Conservation (phyloP, 1,140 invertebrate species). For the Tenebrio molitor region DNA sequence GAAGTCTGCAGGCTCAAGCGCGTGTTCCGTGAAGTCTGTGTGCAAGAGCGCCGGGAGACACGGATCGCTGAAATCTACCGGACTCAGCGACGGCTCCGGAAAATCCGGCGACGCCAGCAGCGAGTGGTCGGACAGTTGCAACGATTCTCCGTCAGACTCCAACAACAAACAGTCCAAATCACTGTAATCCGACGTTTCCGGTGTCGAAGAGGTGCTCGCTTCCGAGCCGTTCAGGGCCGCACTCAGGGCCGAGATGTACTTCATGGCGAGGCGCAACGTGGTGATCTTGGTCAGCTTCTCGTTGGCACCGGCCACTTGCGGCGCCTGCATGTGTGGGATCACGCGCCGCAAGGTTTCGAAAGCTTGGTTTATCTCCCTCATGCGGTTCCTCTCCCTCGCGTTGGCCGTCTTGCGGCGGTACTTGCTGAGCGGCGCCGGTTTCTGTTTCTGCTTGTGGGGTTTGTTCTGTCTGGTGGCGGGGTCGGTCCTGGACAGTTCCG, state of each 20-base stretch:
- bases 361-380: constrained; percentile 91
- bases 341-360: constrained; percentile 84
- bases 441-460: constrained; percentile 70
- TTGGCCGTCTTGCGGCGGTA: constrained; percentile 92
- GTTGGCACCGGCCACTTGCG: constrained; percentile 65
- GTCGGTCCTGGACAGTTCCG: constrained; percentile 36
- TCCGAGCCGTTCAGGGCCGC: constrained; percentile 63
- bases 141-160: constrained; percentile 71
- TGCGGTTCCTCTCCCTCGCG: constrained; percentile 85
- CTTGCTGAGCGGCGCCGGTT: constrained; percentile 88
- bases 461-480: constrained; percentile 40
- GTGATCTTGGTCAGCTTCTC: constrained; percentile 92
- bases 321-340: constrained; percentile 74
- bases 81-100: constrained; percentile 61
- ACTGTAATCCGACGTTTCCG: constrained; percentile 57
- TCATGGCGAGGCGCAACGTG: constrained; percentile 86
- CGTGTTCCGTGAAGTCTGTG: constrained; percentile 61
- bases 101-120: constrained; percentile 64
- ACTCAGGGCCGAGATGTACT: constrained; percentile 83
- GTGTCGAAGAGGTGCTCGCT: constrained; percentile 26
- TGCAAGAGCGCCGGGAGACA: constrained; percentile 61
- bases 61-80: constrained; percentile 62
- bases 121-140: constrained; percentile 67
- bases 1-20: constrained; percentile 59
- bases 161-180: constrained; percentile 68